Evolutionary conservation across 2,113 vertebrate genomes (phyloP).

Genomic region (Heterocephalus glaber): DNA sequence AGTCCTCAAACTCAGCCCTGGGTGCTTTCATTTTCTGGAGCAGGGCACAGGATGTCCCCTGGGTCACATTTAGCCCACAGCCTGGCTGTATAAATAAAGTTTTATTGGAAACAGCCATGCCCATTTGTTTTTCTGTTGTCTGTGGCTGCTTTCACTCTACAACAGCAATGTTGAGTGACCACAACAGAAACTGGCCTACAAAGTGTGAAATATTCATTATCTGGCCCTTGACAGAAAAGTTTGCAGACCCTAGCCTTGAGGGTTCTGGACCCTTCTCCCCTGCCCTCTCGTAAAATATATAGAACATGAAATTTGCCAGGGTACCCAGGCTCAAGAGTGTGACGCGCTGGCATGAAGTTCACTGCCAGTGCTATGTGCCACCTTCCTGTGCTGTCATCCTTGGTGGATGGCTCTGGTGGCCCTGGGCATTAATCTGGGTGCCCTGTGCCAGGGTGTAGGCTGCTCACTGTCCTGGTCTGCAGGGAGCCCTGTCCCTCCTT

Average conservation of each 20-base stretch:
- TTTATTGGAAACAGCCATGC: constrained; percentile 57
- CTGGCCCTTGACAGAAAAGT: neutral
- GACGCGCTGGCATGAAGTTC: neutral
- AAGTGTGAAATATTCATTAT: neutral
- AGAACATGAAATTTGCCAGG: neutral
- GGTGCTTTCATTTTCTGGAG: neutral
- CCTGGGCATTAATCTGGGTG: neutral
- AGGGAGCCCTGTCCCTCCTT: neutral
- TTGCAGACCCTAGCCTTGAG: neutral
- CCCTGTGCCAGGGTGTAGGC: neutral
- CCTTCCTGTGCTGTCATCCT: neutral
- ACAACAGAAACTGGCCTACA: neutral
- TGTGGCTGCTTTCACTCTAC: neutral
- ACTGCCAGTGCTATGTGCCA: neutral
- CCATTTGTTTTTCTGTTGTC: neutral
- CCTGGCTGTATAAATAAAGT: constrained; percentile 75
- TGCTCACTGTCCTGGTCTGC: neutral
- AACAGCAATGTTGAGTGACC: neutral
- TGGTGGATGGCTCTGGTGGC: neutral
- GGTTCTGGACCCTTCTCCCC: neutral
- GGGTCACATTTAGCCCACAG: neutral
- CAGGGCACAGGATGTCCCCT: neutral
- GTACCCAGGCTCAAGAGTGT: neutral
- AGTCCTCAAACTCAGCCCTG: neutral
- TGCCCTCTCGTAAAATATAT: neutral